Evolutionary conservation across 2,113 vertebrate genomes (phyloP).

Genomic region (Columba janthina): DNA sequence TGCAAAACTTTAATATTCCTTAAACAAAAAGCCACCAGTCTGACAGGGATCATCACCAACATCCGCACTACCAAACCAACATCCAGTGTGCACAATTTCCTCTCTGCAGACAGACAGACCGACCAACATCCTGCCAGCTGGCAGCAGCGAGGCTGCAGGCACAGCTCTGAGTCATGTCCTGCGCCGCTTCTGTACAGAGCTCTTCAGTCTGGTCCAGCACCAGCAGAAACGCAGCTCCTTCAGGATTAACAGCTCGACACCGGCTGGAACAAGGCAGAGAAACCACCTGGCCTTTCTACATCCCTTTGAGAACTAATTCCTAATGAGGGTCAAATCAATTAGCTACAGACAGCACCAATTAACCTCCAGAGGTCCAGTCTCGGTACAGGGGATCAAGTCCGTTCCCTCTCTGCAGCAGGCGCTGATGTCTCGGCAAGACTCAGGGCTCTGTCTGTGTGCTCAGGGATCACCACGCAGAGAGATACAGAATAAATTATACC

Average conservation of each 20-base stretch:
- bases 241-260: background rate
- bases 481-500: background rate
- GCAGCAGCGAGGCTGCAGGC: background rate
- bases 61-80: background rate
- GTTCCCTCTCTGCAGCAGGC: background rate
- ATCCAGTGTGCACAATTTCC: rapidly evolving
- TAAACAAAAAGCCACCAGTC: background rate
- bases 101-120: background rate
- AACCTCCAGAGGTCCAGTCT: background rate
- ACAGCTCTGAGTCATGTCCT: background rate
- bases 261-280: background rate
- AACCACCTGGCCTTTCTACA: background rate
- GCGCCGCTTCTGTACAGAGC: rapidly evolving
- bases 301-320: background rate
- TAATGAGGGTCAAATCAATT: background rate
- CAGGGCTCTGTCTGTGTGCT: background rate
- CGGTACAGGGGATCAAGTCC: background rate
- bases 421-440: background rate
- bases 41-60: background rate
- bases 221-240: rapidly evolving
- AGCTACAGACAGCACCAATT: background rate
- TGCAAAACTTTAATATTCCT: background rate
- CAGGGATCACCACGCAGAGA: background rate
- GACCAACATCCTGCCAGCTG: background rate
- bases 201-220: background rate